Evolutionary conservation across 2,113 vertebrate genomes (phyloP).

Genomic region (Tiliqua scincoides): DNA sequence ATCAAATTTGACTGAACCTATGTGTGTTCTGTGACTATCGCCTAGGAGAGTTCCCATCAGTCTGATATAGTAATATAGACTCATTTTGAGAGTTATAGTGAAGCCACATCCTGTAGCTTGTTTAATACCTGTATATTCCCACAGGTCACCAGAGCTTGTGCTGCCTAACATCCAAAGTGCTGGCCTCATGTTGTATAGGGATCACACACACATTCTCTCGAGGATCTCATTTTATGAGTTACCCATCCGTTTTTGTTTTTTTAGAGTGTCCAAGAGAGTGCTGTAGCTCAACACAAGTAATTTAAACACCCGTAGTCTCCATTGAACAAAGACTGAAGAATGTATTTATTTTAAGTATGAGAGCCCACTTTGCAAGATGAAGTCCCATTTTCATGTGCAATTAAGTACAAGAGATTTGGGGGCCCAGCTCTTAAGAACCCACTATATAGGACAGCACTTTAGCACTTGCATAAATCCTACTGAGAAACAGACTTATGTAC

Average conservation of each 20-base stretch:
- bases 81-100: conserved; percentile 19
- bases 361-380: conserved; percentile 10
- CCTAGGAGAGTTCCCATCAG: background rate
- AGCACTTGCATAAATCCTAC: conserved; percentile 1
- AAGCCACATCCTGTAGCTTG: conserved; percentile 48
- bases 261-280: conserved; percentile 35
- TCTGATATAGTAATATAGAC: background rate
- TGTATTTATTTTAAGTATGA: conserved; percentile 8
- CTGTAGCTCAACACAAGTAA: conserved; percentile 21
- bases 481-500: background rate
- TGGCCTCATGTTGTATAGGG: conserved; percentile 29
- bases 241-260: conserved; percentile 27
- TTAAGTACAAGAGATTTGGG: conserved; percentile 34
- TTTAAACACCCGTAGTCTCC: background rate
- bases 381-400: conserved; percentile 24
- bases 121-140: conserved; percentile 45
- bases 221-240: conserved; percentile 47
- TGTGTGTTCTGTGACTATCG: background rate
- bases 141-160: conserved; percentile 37
- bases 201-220: conserved; percentile 43
- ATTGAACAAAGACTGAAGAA: conserved; percentile 41
- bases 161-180: conserved; percentile 49
- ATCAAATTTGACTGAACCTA: background rate
- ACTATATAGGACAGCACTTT: background rate
- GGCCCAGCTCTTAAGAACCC: background rate